Base-by-base conservation (phyloP, 2,797 vertebrate genomes). In the Rhynchonycteris naso region DNA sequence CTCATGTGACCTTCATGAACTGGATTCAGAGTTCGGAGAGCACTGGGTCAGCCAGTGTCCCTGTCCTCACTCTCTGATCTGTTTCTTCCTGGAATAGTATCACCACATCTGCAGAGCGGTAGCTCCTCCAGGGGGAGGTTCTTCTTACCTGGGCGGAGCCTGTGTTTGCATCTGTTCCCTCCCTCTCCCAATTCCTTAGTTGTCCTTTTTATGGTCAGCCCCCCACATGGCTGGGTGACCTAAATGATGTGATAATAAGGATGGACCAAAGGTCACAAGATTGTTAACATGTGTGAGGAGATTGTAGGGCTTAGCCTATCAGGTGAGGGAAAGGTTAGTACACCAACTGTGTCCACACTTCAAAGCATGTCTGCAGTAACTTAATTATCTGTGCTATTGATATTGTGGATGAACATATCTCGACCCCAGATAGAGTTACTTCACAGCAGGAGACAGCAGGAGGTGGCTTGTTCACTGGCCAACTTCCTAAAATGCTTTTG, bases 331-430 rank as follows among this genome's bases (percentile, higher is more conserved):
- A 98, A 97, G 98, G 97, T 97, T 98, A 98, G 97, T 58, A 16
- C 95, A 96, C 97, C 97, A 98, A 97, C 98, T 98, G 98, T 93
- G 81, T 21, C 93, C 95, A 80, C 88, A 97, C 98, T 98, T 98
- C 98, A 98, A 98, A 98, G 98, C 95, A 24, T 52, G 95, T 38
- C 96, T 97, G 95, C 87, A 15, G 97, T 98, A 98, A 98, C 97
- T 98, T 97, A 98, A 98, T 98, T 98, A 98, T 98, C 97, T 82
- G 96, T 82, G 97, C 97, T 98, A 97, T 97, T 97, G 98, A 98
- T 98, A 98, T 58, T 93, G 97, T 98, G 98, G 97, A 86, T 0
- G 92, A 98, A 96, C 97, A 91, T 97, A 97, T 98, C 98, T 97
- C 54, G 97, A 98, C 89, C 95, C 90, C 28, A 95, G 98, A 98